Evolutionary conservation across 2,797 vertebrate genomes (phyloP).

Genomic region (Macroramphosus scolopax): DNA sequence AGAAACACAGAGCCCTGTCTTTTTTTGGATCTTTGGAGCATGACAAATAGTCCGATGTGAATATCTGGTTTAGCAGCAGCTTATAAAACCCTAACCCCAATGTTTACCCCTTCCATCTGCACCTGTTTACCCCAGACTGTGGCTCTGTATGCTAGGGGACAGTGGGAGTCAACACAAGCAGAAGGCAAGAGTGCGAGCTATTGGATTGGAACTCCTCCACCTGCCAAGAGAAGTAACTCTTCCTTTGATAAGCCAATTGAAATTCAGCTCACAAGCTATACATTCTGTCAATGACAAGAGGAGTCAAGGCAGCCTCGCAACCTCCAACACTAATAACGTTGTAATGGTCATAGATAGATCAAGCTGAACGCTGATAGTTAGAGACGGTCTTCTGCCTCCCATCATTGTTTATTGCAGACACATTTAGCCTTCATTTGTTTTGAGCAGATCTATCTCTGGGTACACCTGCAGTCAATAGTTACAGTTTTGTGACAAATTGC

Average conservation of each 20-base stretch:
- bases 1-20: constrained; percentile 16
- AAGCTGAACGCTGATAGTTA: constrained; percentile 60
- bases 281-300: constrained; percentile 74
- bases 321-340: constrained; percentile 69
- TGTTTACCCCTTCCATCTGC: constrained; percentile 66
- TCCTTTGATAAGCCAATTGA: constrained; percentile 74
- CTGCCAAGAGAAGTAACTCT: constrained; percentile 72
- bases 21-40: constrained; percentile 10
- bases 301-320: constrained; percentile 72
- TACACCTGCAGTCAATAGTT: constrained; percentile 65
- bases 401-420: constrained; percentile 68
- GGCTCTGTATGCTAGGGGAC: constrained; percentile 60
- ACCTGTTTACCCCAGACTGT: constrained; percentile 66
- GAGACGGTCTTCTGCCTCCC: constrained; percentile 56
- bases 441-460: constrained; percentile 57
- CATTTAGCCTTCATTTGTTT: constrained; percentile 72
- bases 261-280: constrained; percentile 72
- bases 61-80: constrained; percentile 18
- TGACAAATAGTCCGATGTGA: constrained; percentile 34
- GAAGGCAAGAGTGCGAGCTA: constrained; percentile 58
- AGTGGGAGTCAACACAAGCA: constrained; percentile 51
- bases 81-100: constrained; percentile 22
- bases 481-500: constrained; percentile 67
- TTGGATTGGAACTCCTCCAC: constrained; percentile 67
- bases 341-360: constrained; percentile 76